Evolutionary conservation across 23 tunicate species (phyloP).

Genomic region (Trididemnum miniatum): DNA sequence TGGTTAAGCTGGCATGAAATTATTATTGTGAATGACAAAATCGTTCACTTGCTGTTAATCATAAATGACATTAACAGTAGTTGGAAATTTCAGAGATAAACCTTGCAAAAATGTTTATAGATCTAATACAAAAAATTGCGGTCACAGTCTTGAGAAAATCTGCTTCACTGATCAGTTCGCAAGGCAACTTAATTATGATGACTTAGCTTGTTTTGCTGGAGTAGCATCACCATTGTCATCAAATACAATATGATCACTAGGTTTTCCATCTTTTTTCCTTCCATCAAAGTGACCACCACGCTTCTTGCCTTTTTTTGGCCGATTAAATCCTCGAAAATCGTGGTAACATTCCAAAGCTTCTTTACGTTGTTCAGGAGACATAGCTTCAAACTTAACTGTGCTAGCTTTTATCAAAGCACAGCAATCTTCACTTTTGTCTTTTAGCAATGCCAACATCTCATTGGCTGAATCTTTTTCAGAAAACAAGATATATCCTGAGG

Average conservation of each 20-base stretch:
- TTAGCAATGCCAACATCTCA: constrained; percentile 35
- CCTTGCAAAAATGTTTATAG: too few species aligned
- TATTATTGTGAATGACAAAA: too few species aligned
- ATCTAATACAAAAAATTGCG: too few species aligned
- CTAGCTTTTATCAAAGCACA: constrained; percentile 32
- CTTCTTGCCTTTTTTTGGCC: constrained; percentile 31
- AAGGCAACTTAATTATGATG: too few species aligned
- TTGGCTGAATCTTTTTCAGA: constrained; percentile 26
- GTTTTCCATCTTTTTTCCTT: background rate
- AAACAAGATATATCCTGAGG: constrained; percentile 60
- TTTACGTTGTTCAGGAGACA: constrained; percentile 40
- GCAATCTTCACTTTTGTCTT: constrained; percentile 30
- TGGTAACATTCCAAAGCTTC: constrained; percentile 43
- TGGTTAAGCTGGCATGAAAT: too few species aligned
- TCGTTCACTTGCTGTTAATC: too few species aligned
- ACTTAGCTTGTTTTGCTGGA: constrained; percentile 23
- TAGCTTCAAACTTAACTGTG: constrained; percentile 40
- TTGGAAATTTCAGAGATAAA: too few species aligned
- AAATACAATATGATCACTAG: background rate
- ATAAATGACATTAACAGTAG: too few species aligned
- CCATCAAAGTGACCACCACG: background rate
- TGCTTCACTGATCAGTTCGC: too few species aligned
- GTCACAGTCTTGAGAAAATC: too few species aligned
- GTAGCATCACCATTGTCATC: constrained; percentile 22
- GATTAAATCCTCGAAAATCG: constrained; percentile 27